A percentile compares a stretch with the other conserved stretches of the same genome.
phyloP scores from a whole-genome alignment of 2,888 invertebrate species.

The Phaedon cochleariae region DNA sequence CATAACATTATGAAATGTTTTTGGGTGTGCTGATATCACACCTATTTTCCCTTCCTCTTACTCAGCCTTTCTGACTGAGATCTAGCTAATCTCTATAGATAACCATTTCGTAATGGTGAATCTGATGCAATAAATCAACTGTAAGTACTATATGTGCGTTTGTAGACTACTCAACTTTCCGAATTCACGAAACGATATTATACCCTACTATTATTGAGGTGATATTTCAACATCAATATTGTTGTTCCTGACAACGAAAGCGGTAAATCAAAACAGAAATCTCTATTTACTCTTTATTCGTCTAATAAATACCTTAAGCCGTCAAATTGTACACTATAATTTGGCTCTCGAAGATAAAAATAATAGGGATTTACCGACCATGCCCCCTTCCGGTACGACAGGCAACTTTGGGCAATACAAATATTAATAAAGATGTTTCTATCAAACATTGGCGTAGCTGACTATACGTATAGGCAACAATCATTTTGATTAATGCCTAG shows the following conservation, averaged over 20 bases:
- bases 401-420: constrained; percentile 8
- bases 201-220: not conserved
- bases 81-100: too few species aligned
- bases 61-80: too few species aligned
- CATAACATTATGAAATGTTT: too few species aligned
- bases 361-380: constrained; percentile 15
- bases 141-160: not conserved
- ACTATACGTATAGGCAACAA: not conserved
- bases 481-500: not conserved
- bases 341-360: constrained; percentile 12
- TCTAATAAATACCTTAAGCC: constrained; percentile 18
- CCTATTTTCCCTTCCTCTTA: too few species aligned
- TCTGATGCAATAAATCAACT: not conserved
- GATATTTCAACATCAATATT: constrained; percentile 2
- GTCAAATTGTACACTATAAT: constrained; percentile 24
- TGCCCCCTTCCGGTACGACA: constrained; percentile 14
- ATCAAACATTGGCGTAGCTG: constrained; percentile 9
- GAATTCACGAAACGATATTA: not conserved
- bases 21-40: too few species aligned
- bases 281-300: constrained; percentile 12
- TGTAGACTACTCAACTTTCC: not conserved
- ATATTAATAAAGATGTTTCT: constrained; percentile 16
- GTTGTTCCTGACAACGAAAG: not conserved
- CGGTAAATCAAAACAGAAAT: constrained; percentile 16
- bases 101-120: not conserved